A percentile compares a stretch with the other conserved stretches of the same genome.
Conservation (phyloP, 2,797 vertebrate species). For the Platalea minor region DNA sequence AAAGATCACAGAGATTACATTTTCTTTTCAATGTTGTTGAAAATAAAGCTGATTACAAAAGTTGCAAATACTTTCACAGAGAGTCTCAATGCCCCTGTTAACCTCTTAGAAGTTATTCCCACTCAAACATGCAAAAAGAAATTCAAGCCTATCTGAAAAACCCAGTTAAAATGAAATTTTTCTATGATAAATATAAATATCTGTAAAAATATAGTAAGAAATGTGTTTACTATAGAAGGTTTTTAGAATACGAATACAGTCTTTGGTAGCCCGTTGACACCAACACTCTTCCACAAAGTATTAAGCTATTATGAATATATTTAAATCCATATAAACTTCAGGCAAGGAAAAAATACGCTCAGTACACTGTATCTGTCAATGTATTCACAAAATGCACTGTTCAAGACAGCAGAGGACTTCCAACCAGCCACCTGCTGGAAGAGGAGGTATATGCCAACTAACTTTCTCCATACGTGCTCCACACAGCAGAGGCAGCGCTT, state of each 20-base stretch:
- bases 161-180: neutral
- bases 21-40: neutral
- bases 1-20: neutral
- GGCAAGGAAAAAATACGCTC: neutral
- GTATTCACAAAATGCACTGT: neutral
- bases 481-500: neutral
- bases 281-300: neutral
- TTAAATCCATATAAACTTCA: neutral
- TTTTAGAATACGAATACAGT: neutral
- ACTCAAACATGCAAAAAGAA: neutral
- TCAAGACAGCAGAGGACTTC: neutral
- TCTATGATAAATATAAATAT: neutral
- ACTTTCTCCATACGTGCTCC: neutral
- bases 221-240: neutral
- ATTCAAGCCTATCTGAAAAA: neutral
- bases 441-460: neutral
- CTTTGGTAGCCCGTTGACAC: neutral
- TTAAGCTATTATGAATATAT: neutral
- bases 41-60: neutral
- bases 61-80: neutral
- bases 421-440: neutral
- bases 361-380: neutral
- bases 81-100: neutral
- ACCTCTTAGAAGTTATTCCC: neutral
- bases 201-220: neutral